Base-by-base conservation (phyloP, 1,140 invertebrate genomes). In the Panagrolaimus sp. region DNA sequence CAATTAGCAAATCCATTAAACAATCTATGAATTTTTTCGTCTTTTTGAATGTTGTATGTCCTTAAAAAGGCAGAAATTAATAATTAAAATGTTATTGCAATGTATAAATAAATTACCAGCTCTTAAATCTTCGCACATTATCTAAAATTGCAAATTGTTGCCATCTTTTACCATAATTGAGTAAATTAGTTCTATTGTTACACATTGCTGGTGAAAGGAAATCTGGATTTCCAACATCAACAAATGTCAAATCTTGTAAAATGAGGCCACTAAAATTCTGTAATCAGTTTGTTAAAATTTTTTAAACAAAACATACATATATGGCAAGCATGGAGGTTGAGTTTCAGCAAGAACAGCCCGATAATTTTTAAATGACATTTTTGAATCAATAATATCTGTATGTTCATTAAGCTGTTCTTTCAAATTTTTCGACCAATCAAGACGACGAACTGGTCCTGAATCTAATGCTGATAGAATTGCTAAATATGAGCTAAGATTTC, bases 401-500 rank as follows among this genome's bases (percentile, higher is more conserved):
- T 96, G 93, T 80, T 96, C 92, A 79, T 92, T 91, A 44, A 78
- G 72, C 78, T 85, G 85, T 72, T 98, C 94, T 13, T 90, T 90
- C 68, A 96, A 91, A 76, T 91, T 91, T 82, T 92, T 91, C 65
- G 85, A 86, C 93, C 94, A 98, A 83, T 97, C 94, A 61, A 98
- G 87, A 74, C 95, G 85, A 70, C 92, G 87, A 67, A 98, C 90
- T 4, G 96, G 95, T 9, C 93, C 93, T 43, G 93, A 98, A 85
- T 97, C 93, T 63, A 99, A 85, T 23, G 96, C 96, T 9, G 93
- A 96, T 31, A 99, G 85, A 69, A 98, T 86, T 5, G 95, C 95
- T 72, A 99, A 86, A 86, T 97, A 97, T 46, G 93, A 97, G 86
- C 98, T 98, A 83, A 96, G 98, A 85, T 99, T 98, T 69, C 94